Conservation (phyloP, 2,113 vertebrate genomes). For the Probosciger aterrimus region DNA sequence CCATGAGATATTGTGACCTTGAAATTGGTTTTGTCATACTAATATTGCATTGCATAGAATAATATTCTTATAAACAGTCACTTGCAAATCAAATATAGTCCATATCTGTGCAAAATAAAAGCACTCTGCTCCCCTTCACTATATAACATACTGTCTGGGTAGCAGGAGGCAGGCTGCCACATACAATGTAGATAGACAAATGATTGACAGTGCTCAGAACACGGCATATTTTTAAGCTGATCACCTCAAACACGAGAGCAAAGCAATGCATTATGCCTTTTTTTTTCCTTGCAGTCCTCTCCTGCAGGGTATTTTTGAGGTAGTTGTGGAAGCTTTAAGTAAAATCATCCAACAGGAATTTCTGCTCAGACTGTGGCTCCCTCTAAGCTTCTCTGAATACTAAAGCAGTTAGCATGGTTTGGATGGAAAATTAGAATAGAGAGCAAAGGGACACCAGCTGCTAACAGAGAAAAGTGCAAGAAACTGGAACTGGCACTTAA, state of each 20-base stretch:
- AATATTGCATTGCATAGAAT: neutral
- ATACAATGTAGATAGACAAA: neutral
- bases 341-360: neutral
- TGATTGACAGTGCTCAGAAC: neutral
- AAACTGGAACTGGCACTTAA: slow-evolving; percentile 20
- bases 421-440: slow-evolving; percentile 6
- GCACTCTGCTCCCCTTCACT: neutral
- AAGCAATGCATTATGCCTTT: neutral
- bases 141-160: neutral
- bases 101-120: neutral
- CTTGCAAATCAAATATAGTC: neutral
- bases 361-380: neutral
- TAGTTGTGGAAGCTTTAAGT: neutral
- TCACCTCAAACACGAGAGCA: neutral
- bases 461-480: neutral
- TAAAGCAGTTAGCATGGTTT: neutral
- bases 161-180: neutral
- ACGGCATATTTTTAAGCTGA: neutral
- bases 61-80: neutral
- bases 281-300: neutral
- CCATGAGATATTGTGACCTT: neutral
- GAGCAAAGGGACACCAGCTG: neutral
- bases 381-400: neutral
- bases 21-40: neutral
- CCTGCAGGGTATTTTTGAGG: neutral